Base-by-base conservation (phyloP, 2,797 vertebrate species). In the Acanthornis magna region DNA sequence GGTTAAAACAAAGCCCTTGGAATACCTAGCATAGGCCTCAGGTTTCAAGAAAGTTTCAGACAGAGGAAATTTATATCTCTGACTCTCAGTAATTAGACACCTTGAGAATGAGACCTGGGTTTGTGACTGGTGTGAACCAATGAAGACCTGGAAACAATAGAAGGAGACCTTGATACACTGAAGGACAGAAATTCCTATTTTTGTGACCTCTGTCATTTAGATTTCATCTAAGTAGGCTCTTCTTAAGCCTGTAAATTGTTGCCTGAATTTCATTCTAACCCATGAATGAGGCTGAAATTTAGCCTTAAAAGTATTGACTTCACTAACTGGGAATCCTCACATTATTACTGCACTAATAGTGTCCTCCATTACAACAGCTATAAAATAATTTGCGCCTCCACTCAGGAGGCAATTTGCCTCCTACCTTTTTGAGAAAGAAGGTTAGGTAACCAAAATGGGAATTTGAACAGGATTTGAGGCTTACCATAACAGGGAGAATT, bases 381-480 rank as follows among this genome's bases (percentile, higher is more conserved):
- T 62, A 43, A 75, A 76, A 71, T 38, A 76, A 68, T 78, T 91
- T 87, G 61, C 73, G 61, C 73, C 66, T 74, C 18, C 25, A 38
- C 32, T 67, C 40, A 65, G 14, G 42, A 45, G n/a, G n/a, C n/a
- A n/a, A n/a, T n/a, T n/a, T n/a, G n/a, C n/a, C n/a, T n/a, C n/a
- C n/a, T 50, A 15, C 23, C n/a, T 60, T 62, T 89, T 88, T 74
- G 55, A 29, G 27, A 71, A 85, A 92, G 88, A 66, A 91, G 65
- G 47, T 26, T 88, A 48, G 58, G 40, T 89, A 91, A 89, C 47
- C 32, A 74, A 85, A 85, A 87, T 23, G 10, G 18, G 38, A 93
- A 87, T 95, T 96, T 93, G 74, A 96, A 81, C 27, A 81, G 45
- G 51, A 65, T 47, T 92, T 93, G 53, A 92, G 43, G n/a, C 42